A percentile compares a stretch with the other conserved stretches of the same genome.
Conservation (phyloP, 2,113 vertebrate genomes). For the Microcebus tavaratra region DNA sequence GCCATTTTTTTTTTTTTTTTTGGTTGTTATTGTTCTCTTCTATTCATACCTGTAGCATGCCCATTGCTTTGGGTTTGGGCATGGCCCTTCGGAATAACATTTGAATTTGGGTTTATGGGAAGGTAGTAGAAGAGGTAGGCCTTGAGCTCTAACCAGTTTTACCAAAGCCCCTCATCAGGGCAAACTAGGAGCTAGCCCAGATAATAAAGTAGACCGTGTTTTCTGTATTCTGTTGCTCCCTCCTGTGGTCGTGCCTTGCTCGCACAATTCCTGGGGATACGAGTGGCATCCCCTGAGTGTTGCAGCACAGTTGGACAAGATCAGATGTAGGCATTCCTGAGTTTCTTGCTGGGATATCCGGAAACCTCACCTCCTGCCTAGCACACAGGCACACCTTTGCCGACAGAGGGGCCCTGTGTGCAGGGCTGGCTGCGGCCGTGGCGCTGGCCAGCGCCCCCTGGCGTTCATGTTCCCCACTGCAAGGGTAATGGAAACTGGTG, state of each 20-base stretch:
- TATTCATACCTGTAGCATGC: background rate
- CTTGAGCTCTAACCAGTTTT: background rate
- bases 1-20: background rate
- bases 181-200: background rate
- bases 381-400: rapidly evolving
- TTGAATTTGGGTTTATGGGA: background rate
- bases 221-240: background rate
- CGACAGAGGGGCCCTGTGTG: rapidly evolving
- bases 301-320: background rate
- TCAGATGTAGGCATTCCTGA: background rate
- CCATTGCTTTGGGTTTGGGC: background rate
- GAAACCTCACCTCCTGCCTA: background rate
- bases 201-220: background rate
- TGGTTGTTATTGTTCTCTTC: background rate
- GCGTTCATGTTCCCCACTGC: background rate
- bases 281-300: background rate
- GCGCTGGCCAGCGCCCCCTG: background rate
- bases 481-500: rapidly evolving
- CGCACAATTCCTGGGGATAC: background rate
- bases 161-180: background rate
- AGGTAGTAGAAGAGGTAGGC: background rate
- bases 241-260: background rate
- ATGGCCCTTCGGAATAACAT: background rate
- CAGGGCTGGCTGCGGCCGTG: background rate
- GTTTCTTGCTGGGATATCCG: background rate